Evolutionary conservation across 2,113 vertebrate genomes (phyloP).

Genomic region (Ranitomeya variabilis): DNA sequence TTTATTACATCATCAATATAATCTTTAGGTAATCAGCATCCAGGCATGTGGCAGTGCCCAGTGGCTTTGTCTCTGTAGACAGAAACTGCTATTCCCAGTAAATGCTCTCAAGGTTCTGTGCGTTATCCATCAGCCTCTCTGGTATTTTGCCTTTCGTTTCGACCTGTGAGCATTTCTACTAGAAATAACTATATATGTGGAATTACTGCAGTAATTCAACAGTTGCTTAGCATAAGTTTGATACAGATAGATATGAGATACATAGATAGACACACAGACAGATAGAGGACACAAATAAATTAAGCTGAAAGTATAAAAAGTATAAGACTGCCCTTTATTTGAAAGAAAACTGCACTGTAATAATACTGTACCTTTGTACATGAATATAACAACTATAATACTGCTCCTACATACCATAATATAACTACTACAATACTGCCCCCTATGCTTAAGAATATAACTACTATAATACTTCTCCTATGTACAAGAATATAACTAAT

Average conservation of each 20-base stretch:
- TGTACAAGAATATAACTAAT: too few relatives aligned
- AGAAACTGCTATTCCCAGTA: conserved; percentile 63
- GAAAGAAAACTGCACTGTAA: neutral
- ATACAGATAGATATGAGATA: too few relatives aligned
- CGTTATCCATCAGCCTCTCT: conserved; percentile 21
- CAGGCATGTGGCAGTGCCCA: conserved; percentile 66
- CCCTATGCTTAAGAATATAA: neutral
- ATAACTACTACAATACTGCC: conserved; percentile 5
- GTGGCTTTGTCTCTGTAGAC: conserved; percentile 66
- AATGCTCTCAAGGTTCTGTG: conserved; percentile 27
- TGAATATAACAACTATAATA: conserved; percentile 4
- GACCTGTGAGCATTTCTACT: neutral
- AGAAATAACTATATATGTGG: neutral
- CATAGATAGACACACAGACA: too few relatives aligned
- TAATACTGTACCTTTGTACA: neutral
- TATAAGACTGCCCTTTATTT: neutral
- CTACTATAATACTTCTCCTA: conserved; percentile 7
- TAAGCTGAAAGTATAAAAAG: neutral
- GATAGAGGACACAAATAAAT: neutral
- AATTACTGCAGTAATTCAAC: neutral
- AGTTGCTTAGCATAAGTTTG: neutral
- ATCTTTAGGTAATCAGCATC: conserved; percentile 78
- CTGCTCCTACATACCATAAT: neutral
- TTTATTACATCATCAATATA: conserved; percentile 84
- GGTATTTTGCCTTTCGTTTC: neutral